These are phyloP conservation scores for Rhimphoctona megacephalus DNA, from an alignment of 2,888 invertebrate species.

Conservation along the genomic window DNA sequence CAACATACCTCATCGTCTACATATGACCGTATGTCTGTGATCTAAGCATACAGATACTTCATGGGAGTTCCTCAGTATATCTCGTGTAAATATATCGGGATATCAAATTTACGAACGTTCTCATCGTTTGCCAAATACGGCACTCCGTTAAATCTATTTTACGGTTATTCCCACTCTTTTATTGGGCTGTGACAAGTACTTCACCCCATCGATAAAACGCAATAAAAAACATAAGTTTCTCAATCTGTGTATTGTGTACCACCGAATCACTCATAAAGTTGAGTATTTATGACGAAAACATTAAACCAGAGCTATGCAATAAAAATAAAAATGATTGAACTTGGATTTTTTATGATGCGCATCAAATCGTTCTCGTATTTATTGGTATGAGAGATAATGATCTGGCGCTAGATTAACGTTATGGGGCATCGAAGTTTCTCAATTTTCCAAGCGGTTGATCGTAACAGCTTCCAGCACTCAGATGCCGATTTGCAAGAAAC, in stretches of 20 bases:
- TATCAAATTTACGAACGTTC: background rate
- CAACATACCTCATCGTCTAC: conserved; percentile 21
- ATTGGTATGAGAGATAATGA: background rate
- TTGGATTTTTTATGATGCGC: background rate
- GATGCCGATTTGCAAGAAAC: conserved; percentile 28
- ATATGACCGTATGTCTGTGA: conserved; percentile 15
- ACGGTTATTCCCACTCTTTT: conserved; percentile 2
- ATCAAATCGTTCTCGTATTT: background rate
- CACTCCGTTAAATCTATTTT: conserved; percentile 32
- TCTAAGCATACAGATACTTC: background rate
- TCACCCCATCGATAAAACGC: background rate
- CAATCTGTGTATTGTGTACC: background rate
- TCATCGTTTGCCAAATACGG: conserved; percentile 1
- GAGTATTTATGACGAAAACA: background rate
- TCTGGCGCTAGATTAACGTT: conserved; percentile 24
- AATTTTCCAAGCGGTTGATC: conserved; percentile 66
- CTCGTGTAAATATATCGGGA: background rate
- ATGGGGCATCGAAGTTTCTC: conserved; percentile 46
- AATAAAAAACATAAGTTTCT: background rate
- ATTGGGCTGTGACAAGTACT: conserved; percentile 23
- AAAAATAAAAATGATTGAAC: background rate
- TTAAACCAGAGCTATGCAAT: background rate
- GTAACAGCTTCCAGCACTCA: conserved; percentile 18
- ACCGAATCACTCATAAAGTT: background rate
- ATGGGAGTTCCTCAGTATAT: background rate